Conservation (phyloP, 2,888 invertebrate species). For the Alsophila aescularia region DNA sequence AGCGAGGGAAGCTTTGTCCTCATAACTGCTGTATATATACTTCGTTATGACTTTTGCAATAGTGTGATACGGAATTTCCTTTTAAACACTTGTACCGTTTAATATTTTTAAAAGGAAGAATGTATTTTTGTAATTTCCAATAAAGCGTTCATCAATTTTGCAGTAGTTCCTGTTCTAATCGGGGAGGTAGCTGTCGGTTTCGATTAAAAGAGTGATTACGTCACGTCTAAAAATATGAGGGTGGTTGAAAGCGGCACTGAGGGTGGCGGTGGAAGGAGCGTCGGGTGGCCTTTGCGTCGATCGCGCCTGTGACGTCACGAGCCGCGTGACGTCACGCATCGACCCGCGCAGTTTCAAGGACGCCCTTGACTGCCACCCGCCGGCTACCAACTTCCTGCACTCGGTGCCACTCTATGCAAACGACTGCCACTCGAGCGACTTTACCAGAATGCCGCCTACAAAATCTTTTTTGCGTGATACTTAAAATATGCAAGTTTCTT, state of each 20-base stretch:
- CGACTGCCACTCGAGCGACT: constrained; percentile 17
- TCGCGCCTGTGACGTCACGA: constrained; percentile 75
- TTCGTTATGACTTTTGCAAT: too few species aligned
- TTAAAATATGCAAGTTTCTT: too few species aligned
- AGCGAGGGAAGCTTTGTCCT: neutral
- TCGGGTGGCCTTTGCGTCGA: constrained; percentile 62
- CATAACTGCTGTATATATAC: neutral
- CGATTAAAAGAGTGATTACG: constrained; percentile 66
- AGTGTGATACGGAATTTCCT: neutral
- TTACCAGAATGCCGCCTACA: too few species aligned
- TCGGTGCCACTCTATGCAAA: constrained; percentile 44
- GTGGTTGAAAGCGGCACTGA: constrained; percentile 56
- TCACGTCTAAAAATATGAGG: constrained; percentile 79
- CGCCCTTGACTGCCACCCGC: constrained; percentile 67
- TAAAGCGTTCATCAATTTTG: constrained; percentile 23
- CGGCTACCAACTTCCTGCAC: constrained; percentile 65
- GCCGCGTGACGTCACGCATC: constrained; percentile 75
- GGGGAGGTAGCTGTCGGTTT: constrained; percentile 21
- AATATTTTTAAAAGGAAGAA: neutral
- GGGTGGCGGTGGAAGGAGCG: constrained; percentile 54
- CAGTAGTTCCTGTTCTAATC: constrained; percentile 19
- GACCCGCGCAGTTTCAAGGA: constrained; percentile 77
- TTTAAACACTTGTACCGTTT: neutral
- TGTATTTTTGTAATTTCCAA: constrained; percentile 4
- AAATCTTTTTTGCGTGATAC: too few species aligned